Base-by-base conservation (phyloP, 2,113 vertebrate species). In the Fregata magnificens region DNA sequence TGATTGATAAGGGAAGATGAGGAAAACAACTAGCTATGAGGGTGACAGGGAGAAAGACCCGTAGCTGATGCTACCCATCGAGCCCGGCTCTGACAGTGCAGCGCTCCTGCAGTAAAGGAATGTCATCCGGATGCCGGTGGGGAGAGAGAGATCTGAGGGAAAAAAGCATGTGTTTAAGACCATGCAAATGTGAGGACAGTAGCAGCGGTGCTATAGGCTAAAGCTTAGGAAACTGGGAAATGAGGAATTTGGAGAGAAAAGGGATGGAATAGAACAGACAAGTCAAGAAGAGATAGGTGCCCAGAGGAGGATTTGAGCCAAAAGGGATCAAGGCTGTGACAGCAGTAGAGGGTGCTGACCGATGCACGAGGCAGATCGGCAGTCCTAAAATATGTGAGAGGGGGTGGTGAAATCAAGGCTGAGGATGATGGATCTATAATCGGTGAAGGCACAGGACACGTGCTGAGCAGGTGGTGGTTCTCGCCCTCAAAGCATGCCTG, bases 271-370 rank as follows among this genome's bases (percentile, higher is more conserved):
- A 69, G 80, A 92, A 70, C 49, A 93, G 44, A 76, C 17, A 53
- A 58, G 87, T 74, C 66, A 90, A 72, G 74, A 81, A 52, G 58
- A 88, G 67, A 59, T 62, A 86, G 85, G 61, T 69, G 76, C 58
- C 86, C 77, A 40, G 62, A 95, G 79, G 74, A 82, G 63, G 58
- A 77, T 61, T 56, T 56, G 71, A 80, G 91, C 86, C 74, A 69
- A 49, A 59, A 25, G 3, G 38, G 79, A 76, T 86, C 28, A 47
- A 69, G 87, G 65, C 84, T 93, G 84, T 86, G 84, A 69, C 65
- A 93, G 81, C 65, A 84, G 63, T 7, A 87, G 73, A 71, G 86
- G 82, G 31, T 52, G 73, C 92, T 87, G 95, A 50, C 42, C n/a
- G 4, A n/a, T 10, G 80, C 42, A 9, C 0, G 9, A 83, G 76